These are phyloP conservation scores for Cephonodes hylas DNA, from an alignment of 2,888 invertebrate species.

Conservation along the genomic window DNA sequence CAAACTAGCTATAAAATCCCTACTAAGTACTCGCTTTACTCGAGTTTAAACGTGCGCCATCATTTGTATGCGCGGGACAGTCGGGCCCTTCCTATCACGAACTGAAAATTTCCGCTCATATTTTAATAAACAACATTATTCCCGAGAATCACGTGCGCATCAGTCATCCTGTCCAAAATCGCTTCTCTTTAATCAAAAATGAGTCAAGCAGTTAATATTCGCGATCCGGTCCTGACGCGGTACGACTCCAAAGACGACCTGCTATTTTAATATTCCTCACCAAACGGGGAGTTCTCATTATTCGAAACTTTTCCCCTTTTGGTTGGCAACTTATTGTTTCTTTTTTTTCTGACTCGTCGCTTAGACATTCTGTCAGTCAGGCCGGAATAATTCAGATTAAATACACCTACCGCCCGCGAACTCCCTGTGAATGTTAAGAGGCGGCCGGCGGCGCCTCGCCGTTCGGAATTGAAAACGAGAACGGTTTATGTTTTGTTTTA, in stretches of 20 bases:
- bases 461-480: slow-evolving; percentile 70
- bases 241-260: slow-evolving; percentile 52
- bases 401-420: slow-evolving; percentile 70
- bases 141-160: slow-evolving; percentile 65
- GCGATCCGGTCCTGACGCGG: slow-evolving; percentile 55
- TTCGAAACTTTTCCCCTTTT: slow-evolving; percentile 58
- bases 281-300: slow-evolving; percentile 60
- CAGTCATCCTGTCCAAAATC: slow-evolving; percentile 73
- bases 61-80: slow-evolving; percentile 68
- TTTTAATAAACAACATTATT: slow-evolving; percentile 69
- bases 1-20: slow-evolving; percentile 48
- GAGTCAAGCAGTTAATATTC: slow-evolving; percentile 64
- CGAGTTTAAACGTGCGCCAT: slow-evolving; percentile 57
- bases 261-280: slow-evolving; percentile 68
- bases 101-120: slow-evolving; percentile 71
- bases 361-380: slow-evolving; percentile 73
- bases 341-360: slow-evolving; percentile 50
- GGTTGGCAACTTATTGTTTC: slow-evolving; percentile 60
- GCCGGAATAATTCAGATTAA: slow-evolving; percentile 76
- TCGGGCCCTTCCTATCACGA: slow-evolving; percentile 70
- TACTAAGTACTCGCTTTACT: slow-evolving; percentile 61
- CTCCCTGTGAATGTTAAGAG: slow-evolving; percentile 64
- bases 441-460: slow-evolving; percentile 44
- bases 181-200: slow-evolving; percentile 70
- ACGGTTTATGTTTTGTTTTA: slow-evolving; percentile 69